Conservation (phyloP, 2,797 vertebrate genomes). For the Sebastes kiyomatsui region DNA sequence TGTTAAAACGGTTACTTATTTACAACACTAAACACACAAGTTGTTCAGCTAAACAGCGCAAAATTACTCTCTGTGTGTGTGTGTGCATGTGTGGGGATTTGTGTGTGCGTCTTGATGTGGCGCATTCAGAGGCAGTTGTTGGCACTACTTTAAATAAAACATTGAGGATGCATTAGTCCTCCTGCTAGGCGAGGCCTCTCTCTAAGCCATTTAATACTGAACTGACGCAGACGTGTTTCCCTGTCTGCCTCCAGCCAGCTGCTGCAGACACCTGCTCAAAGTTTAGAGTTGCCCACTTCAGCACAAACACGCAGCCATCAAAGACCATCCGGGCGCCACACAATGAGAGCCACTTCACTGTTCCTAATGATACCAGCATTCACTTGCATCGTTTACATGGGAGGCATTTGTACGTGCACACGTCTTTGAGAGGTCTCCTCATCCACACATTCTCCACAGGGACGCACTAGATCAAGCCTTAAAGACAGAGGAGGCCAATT, state of each 20-base stretch:
- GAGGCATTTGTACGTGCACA: constrained; percentile 34
- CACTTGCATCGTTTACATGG: constrained; percentile 62
- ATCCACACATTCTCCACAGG: constrained; percentile 13
- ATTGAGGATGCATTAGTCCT: constrained; percentile 76
- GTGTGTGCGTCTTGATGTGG: constrained; percentile 46
- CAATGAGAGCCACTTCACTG: constrained; percentile 77
- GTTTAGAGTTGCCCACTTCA: constrained; percentile 77
- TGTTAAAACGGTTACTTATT: constrained; percentile 80
- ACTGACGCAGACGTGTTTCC: constrained; percentile 76
- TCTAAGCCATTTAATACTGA: constrained; percentile 70
- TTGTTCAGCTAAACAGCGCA: constrained; percentile 76
- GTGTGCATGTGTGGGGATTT: constrained; percentile 4
- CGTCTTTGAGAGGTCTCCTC: constrained; percentile 24
- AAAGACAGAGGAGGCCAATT: constrained; percentile 24
- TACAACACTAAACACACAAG: constrained; percentile 81
- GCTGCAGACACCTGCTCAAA: constrained; percentile 80
- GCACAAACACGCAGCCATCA: constrained; percentile 71
- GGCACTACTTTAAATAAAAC: constrained; percentile 75
- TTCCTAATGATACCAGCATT: constrained; percentile 78
- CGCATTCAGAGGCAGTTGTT: constrained; percentile 56
- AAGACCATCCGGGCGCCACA: constrained; percentile 71
- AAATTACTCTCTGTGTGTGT: constrained; percentile 49
- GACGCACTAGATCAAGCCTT: neutral
- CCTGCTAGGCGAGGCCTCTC: constrained; percentile 59
- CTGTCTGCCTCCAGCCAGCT: constrained; percentile 76